phyloP scores from a whole-genome alignment of 2,888 invertebrate species.

The Laspeyria flexula region DNA sequence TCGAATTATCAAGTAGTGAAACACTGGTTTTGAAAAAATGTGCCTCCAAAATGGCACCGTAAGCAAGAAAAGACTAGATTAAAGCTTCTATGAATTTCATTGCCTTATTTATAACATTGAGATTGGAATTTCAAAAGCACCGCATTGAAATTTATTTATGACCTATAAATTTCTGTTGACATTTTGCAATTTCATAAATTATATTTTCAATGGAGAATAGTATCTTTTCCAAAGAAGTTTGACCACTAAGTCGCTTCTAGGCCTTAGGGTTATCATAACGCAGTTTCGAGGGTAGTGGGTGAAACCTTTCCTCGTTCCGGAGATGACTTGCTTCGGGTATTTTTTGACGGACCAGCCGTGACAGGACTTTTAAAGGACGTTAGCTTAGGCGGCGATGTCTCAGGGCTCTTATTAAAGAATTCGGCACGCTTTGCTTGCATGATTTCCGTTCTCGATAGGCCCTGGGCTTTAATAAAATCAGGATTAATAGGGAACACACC shows the following conservation, averaged over 20 bases:
- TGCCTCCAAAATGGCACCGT: slow-evolving; percentile 73
- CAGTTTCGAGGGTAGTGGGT: slow-evolving; percentile 87
- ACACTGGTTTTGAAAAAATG: slow-evolving; percentile 67
- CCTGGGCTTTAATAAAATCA: slow-evolving; percentile 64
- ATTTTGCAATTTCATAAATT: too few relatives aligned
- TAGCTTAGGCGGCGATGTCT: slow-evolving; percentile 71
- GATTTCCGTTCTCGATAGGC: slow-evolving; percentile 79
- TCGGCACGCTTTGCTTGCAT: slow-evolving; percentile 87
- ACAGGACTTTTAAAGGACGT: slow-evolving; percentile 72
- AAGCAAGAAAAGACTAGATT: slow-evolving; percentile 83
- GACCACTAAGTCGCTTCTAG: too few relatives aligned
- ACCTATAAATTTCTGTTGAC: too few relatives aligned
- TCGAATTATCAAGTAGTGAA: slow-evolving; percentile 56
- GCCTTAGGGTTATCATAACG: slow-evolving; percentile 87
- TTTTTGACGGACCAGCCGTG: slow-evolving; percentile 48
- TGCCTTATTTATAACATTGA: slow-evolving; percentile 60
- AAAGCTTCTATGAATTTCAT: slow-evolving; percentile 82
- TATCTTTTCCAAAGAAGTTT: too few relatives aligned
- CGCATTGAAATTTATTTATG: slow-evolving; percentile 49
- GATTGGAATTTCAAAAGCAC: slow-evolving; percentile 66
- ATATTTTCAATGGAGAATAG: too few relatives aligned
- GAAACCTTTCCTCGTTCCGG: slow-evolving; percentile 71
- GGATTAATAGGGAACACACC: slow-evolving; percentile 80
- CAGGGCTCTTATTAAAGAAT: slow-evolving; percentile 81
- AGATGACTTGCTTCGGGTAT: slow-evolving; percentile 61